These are phyloP conservation scores for Acomys russatus DNA, from an alignment of 2,797 vertebrate genomes.

Conservation along the genomic window DNA sequence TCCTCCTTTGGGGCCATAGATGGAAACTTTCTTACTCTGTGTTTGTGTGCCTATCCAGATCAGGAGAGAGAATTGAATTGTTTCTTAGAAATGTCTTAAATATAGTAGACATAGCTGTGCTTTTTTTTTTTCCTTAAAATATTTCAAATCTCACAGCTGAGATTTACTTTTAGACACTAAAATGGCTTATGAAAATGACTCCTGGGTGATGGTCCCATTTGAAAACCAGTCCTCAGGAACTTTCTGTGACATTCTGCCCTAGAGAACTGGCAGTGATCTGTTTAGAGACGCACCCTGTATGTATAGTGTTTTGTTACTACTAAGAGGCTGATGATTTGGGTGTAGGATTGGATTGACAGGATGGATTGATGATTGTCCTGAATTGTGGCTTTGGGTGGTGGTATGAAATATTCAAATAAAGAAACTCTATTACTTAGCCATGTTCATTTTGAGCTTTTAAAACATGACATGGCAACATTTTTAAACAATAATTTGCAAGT, in stretches of 20 bases:
- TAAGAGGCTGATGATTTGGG: constrained; percentile 85
- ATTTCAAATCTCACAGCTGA: constrained; percentile 75
- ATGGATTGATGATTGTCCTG: constrained; percentile 83
- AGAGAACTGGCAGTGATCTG: constrained; percentile 84
- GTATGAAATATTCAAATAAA: constrained; percentile 81
- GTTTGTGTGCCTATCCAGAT: constrained; percentile 86
- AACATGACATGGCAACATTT: constrained; percentile 79
- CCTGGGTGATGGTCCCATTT: constrained; percentile 84
- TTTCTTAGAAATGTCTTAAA: constrained; percentile 84
- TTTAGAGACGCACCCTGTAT: constrained; percentile 84
- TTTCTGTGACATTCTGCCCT: constrained; percentile 85
- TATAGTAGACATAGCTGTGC: constrained; percentile 79
- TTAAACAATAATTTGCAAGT: constrained; percentile 76
- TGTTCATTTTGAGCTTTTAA: constrained; percentile 81
- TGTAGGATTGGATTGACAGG: constrained; percentile 83
- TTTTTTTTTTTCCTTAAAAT: constrained; percentile 70
- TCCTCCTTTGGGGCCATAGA: constrained; percentile 84
- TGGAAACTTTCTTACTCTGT: constrained; percentile 87
- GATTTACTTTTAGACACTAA: constrained; percentile 76
- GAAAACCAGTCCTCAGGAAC: constrained; percentile 87
- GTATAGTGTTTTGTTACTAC: constrained; percentile 83
- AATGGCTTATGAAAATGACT: constrained; percentile 78
- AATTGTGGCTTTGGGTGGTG: constrained; percentile 83
- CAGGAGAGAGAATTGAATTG: constrained; percentile 83
- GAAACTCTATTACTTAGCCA: constrained; percentile 70